Evolutionary conservation across 2,888 invertebrate species (phyloP).

Genomic region (Copidosoma aretas): DNA sequence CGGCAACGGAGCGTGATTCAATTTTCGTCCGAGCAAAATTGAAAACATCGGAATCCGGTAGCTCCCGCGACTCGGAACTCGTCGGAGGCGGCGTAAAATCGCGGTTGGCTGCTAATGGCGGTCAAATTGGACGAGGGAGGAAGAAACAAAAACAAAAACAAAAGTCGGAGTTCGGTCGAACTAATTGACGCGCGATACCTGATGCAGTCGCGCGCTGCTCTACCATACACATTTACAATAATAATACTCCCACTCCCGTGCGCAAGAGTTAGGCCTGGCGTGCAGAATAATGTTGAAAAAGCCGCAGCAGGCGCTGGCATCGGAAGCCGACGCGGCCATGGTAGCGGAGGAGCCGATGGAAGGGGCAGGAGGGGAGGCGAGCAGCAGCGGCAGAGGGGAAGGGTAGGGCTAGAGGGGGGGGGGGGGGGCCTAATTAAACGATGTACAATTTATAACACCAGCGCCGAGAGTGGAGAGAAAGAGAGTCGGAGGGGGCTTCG

Average conservation of each 20-base stretch:
- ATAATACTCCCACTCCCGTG: not conserved
- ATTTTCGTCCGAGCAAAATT: too few species aligned
- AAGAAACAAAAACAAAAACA: not conserved
- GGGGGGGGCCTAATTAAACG: conserved; percentile 61
- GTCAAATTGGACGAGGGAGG: not conserved
- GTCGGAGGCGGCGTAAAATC: not conserved
- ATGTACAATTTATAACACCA: conserved; percentile 64
- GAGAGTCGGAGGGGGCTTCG: not conserved
- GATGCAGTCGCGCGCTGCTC: conserved; percentile 55
- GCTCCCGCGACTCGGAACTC: conserved; percentile 14
- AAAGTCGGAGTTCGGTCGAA: not conserved
- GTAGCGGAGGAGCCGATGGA: too few species aligned
- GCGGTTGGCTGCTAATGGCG: not conserved
- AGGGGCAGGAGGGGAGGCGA: too few species aligned
- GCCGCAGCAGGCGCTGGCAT: too few species aligned
- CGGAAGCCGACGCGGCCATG: too few species aligned
- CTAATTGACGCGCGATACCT: conserved; percentile 47
- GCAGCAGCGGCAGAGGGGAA: not conserved
- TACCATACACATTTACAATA: conserved; percentile 30
- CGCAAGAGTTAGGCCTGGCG: too few species aligned
- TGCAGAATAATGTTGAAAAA: too few species aligned
- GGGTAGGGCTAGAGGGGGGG: not conserved
- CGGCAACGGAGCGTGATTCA: too few species aligned
- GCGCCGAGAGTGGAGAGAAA: not conserved
- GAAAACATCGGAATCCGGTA: conserved; percentile 18